A percentile compares a stretch with the other conserved stretches of the same genome.
Conservation (phyloP, 2,113 vertebrate genomes). For the western clawed frog (Xenopus tropicalis) region UCB_Xtro_10.0 CM004447.2:130850001-130850500, state of each 20-base stretch:
- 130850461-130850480: not conserved
- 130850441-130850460: not conserved
- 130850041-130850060: too few relatives aligned
- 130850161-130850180: too few relatives aligned
- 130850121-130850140: too few relatives aligned
- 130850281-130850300: conserved; percentile 44
- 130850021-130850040: too few relatives aligned
- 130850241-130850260: conserved; percentile 2
- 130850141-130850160: too few relatives aligned
- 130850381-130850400: conserved; percentile 32
- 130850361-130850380: conserved; percentile 38
- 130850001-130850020: too few relatives aligned
- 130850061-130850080: too few relatives aligned
- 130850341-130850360: conserved; percentile 35
- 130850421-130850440: not conserved
- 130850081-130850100: too few relatives aligned
- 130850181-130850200: too few relatives aligned
- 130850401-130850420: conserved; percentile 11
- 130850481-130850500: too few relatives aligned
- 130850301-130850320: conserved; percentile 34
- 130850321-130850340: conserved; percentile 28
- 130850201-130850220: too few relatives aligned
- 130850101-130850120: too few relatives aligned
- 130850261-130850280: conserved; percentile 33
- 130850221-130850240: not conserved